phyloP scores from a whole-genome alignment of 2,797 vertebrate genomes.

The Taenioides sp. region DNA sequence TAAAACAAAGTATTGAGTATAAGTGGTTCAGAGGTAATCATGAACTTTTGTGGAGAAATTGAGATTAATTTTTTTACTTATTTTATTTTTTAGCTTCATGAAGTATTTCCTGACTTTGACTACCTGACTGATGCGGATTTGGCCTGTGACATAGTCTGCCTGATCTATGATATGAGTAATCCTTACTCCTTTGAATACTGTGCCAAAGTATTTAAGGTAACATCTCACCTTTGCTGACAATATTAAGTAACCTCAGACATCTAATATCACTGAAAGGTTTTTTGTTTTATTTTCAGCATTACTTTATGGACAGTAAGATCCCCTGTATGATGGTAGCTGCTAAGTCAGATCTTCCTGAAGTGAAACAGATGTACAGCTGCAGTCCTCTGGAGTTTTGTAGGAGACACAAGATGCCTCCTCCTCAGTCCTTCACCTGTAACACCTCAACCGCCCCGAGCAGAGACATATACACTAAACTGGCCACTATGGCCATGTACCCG shows the following conservation, averaged over 20 bases:
- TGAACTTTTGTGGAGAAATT: background rate
- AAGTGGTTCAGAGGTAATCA: background rate
- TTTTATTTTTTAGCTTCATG: constrained; percentile 82
- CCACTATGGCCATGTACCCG: constrained; percentile 98
- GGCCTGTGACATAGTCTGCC: constrained; percentile 89
- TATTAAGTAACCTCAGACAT: background rate
- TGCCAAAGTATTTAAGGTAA: constrained; percentile 92
- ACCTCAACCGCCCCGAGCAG: constrained; percentile 82
- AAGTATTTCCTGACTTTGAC: constrained; percentile 87
- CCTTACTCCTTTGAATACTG: constrained; percentile 95
- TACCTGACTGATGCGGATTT: constrained; percentile 87
- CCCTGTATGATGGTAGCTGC: constrained; percentile 91
- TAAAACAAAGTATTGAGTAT: background rate
- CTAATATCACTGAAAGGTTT: background rate
- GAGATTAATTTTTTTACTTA: no score
- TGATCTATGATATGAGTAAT: constrained; percentile 93
- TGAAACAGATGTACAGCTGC: constrained; percentile 86
- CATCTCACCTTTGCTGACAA: background rate
- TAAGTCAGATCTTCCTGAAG: constrained; percentile 92
- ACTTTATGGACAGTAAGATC: constrained; percentile 92
- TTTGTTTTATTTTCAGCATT: constrained; percentile 79
- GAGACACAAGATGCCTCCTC: constrained; percentile 95
- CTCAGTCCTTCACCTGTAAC: constrained; percentile 92
- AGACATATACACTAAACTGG: constrained; percentile 94
- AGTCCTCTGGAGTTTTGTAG: constrained; percentile 92